A percentile compares a stretch with the other conserved stretches of the same genome.
Conservation (phyloP, 2,888 invertebrate species). For the Machimus rusticus region DNA sequence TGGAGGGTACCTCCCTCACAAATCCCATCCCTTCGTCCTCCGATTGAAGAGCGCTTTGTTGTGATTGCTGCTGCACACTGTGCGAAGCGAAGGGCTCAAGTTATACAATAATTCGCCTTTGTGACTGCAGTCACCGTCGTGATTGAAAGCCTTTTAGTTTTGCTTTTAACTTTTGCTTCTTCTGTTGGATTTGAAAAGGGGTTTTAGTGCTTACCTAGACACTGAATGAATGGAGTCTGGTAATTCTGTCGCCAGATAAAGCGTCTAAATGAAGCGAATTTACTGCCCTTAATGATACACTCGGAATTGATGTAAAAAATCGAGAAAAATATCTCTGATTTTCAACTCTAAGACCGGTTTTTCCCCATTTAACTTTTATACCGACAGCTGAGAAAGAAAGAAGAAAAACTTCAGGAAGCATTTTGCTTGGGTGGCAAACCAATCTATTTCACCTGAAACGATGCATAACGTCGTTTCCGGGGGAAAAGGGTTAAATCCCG, state of each 20-base stretch:
- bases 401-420: not conserved
- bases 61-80: not conserved
- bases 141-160: constrained; percentile 26
- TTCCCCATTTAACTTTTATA: not conserved
- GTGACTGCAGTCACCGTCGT: not conserved
- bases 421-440: not conserved
- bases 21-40: not conserved
- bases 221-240: not conserved
- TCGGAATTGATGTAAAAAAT: not conserved
- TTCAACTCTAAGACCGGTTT: not conserved
- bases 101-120: constrained; percentile 19
- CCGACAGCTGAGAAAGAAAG: not conserved
- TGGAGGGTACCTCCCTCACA: not conserved
- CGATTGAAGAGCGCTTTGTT: not conserved
- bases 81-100: not conserved
- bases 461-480: not conserved
- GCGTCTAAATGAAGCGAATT: not conserved
- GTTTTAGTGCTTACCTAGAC: not conserved
- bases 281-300: not conserved
- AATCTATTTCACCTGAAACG: not conserved
- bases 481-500: not conserved
- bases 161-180: not conserved
- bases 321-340: not conserved
- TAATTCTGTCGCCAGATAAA: not conserved
- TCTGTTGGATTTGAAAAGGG: not conserved